Conservation (phyloP, 2,113 vertebrate species). For the Asarcornis scutulata region DNA sequence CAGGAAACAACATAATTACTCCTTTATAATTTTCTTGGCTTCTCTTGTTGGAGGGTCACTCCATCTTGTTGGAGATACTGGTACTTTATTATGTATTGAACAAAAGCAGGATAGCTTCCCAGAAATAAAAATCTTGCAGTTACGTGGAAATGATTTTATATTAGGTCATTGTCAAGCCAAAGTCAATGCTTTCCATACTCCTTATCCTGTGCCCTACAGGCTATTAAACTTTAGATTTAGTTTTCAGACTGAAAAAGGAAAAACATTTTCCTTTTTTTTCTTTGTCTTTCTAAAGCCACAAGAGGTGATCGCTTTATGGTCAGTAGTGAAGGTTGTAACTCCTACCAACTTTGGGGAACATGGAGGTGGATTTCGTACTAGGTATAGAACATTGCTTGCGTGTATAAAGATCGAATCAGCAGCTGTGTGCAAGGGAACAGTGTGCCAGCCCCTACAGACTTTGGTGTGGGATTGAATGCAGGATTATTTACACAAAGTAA, state of each 20-base stretch:
- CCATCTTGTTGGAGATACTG: not conserved
- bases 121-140: not conserved
- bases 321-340: not conserved
- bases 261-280: not conserved
- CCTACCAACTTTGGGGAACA: not conserved
- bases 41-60: not conserved
- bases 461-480: not conserved
- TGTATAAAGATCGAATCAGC: not conserved
- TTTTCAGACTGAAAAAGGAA: not conserved
- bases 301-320: not conserved
- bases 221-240: not conserved
- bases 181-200: not conserved
- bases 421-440: not conserved
- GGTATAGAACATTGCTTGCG: not conserved
- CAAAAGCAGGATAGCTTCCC: not conserved
- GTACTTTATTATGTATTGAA: not conserved
- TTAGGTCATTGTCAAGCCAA: not conserved
- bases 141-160: not conserved
- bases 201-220: not conserved
- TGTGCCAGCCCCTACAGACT: not conserved
- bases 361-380: not conserved
- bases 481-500: not conserved
- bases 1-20: not conserved
- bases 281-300: not conserved
- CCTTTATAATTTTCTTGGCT: not conserved